Percentiles rank a stretch among this genome's conserved stretches.
Conservation (phyloP, 2,113 vertebrate genomes). For the Picathartes gymnocephalus region DNA sequence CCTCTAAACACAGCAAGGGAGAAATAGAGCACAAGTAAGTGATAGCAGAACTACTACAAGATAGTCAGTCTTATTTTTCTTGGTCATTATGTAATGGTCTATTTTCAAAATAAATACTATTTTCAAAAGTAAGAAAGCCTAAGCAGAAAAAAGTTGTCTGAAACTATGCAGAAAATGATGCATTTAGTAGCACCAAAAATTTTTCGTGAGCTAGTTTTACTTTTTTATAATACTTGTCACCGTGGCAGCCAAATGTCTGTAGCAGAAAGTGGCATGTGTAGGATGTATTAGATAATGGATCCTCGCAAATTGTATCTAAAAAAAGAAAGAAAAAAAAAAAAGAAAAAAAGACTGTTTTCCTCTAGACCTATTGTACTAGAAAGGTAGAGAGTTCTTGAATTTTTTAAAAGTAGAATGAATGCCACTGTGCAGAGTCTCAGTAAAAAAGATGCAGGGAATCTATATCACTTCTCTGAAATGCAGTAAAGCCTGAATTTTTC, state of each 20-base stretch:
- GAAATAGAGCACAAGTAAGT: not conserved
- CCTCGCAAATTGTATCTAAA: not conserved
- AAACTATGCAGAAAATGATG: not conserved
- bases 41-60: not conserved
- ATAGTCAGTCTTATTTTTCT: not conserved
- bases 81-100: not conserved
- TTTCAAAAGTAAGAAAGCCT: not conserved
- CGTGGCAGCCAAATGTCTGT: not conserved
- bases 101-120: too few relatives aligned
- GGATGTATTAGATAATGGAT: not conserved
- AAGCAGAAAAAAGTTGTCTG: not conserved
- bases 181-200: not conserved
- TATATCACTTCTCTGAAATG: not conserved
- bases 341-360: not conserved
- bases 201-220: not conserved
- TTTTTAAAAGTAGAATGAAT: not conserved
- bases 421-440: not conserved
- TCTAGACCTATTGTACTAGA: not conserved
- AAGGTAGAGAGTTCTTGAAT: not conserved
- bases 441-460: not conserved
- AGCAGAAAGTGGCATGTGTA: not conserved
- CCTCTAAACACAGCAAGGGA: not conserved
- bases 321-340: not conserved
- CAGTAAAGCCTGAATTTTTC: not conserved
- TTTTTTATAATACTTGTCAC: not conserved